Conservation (phyloP, 2,888 invertebrate species). For the Drosophila macrothrix region DNA sequence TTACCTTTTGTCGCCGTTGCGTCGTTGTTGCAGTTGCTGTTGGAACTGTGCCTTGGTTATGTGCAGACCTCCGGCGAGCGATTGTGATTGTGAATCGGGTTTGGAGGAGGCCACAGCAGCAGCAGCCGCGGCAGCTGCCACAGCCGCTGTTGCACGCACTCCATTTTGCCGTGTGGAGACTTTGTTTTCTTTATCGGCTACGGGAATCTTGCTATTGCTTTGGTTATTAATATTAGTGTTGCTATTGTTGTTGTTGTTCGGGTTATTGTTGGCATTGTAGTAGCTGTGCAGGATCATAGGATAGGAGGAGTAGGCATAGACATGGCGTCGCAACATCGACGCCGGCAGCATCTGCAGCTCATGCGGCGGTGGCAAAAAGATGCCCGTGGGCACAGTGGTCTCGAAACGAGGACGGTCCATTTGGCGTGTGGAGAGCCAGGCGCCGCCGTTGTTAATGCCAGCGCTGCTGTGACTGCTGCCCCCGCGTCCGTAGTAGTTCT, state of each 20-base stretch:
- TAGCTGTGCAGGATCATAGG: conserved; percentile 85
- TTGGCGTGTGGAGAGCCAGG: conserved; percentile 56
- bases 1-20: conserved; percentile 80
- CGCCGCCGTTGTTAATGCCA: conserved; percentile 40
- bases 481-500: conserved; percentile 84
- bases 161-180: conserved; percentile 62
- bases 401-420: conserved; percentile 89
- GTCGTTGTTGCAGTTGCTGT: conserved; percentile 77
- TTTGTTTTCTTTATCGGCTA: conserved; percentile 51
- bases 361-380: conserved; percentile 92
- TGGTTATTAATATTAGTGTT: conserved; percentile 37
- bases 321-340: conserved; percentile 83
- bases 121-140: conserved; percentile 67
- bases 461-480: conserved; percentile 42
- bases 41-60: conserved; percentile 81
- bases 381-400: conserved; percentile 92
- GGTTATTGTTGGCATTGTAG: conserved; percentile 54
- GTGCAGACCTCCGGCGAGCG: conserved; percentile 69
- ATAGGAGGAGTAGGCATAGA: conserved; percentile 89
- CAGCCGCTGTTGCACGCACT: conserved; percentile 72
- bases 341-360: conserved; percentile 81
- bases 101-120: conserved; percentile 39
- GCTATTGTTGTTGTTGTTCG: conserved; percentile 16
- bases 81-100: conserved; percentile 50
- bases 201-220: conserved; percentile 30